phyloP scores from a whole-genome alignment of 2,797 vertebrate genomes.

The Dicrostonyx torquatus region DNA sequence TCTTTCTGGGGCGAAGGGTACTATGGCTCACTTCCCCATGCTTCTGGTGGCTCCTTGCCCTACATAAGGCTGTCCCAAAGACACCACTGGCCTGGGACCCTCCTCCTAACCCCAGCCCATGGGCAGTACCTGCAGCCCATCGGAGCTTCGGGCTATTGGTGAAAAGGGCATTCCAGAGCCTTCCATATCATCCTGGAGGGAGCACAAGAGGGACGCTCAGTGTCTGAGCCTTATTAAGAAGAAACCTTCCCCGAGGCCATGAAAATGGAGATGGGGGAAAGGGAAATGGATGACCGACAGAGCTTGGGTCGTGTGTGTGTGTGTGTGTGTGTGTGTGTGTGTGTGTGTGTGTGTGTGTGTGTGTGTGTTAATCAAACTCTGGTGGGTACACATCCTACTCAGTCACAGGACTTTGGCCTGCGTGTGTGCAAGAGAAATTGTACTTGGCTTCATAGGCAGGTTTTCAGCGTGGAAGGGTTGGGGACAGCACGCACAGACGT shows the following conservation, averaged over 20 bases:
- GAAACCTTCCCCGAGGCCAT: too few species aligned
- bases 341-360: neutral
- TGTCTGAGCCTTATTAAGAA: neutral
- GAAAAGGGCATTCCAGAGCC: conserved; percentile 88
- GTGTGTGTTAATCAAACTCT: neutral
- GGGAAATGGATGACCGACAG: accelerated
- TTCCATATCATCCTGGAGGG: conserved; percentile 94
- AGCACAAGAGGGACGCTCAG: neutral
- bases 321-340: neutral
- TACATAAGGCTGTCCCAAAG: neutral
- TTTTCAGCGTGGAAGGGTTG: neutral
- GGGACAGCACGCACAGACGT: neutral
- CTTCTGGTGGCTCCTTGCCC: neutral
- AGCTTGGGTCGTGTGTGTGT: neutral
- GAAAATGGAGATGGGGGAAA: accelerated
- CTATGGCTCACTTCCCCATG: too few species aligned
- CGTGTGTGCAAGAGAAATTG: accelerated
- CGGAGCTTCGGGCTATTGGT: conserved; percentile 82
- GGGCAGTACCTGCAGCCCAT: conserved; percentile 88
- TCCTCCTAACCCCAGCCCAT: too few species aligned
- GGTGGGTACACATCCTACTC: accelerated
- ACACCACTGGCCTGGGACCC: neutral
- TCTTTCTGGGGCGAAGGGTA: neutral
- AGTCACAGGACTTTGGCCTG: too few species aligned
- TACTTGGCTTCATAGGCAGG: neutral